A percentile compares a stretch with the other conserved stretches of the same genome.
Evolutionary conservation across 2,888 invertebrate genomes (phyloP).

Genomic region (Lepidochitona cinerea): DNA sequence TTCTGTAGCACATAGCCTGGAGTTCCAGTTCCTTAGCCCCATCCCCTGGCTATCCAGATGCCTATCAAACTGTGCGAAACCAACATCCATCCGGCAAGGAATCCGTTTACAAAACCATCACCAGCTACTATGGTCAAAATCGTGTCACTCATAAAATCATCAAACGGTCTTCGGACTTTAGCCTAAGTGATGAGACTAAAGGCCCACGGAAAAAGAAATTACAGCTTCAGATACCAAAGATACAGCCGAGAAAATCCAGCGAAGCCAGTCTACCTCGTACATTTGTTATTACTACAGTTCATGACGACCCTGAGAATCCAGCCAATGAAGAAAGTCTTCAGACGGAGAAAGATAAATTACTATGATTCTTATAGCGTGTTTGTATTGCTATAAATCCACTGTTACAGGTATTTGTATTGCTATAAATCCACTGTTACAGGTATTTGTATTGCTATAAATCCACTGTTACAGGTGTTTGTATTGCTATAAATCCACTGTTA

Average conservation of each 20-base stretch:
- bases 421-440: too few species aligned
- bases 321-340: neutral
- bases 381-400: too few species aligned
- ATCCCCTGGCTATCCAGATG: neutral
- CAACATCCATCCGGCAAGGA: neutral
- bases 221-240: neutral
- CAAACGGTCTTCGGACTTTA: neutral
- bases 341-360: neutral
- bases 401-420: too few species aligned
- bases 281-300: neutral
- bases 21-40: neutral
- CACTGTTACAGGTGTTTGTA: too few species aligned
- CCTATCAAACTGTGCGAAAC: neutral
- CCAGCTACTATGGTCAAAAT: neutral
- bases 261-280: neutral
- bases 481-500: too few species aligned
- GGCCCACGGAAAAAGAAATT: neutral
- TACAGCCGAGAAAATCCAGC: neutral
- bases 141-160: neutral
- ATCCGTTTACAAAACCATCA: neutral
- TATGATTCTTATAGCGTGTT: too few species aligned
- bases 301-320: neutral
- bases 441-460: too few species aligned
- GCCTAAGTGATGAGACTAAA: neutral
- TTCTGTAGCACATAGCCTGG: too few species aligned